Evolutionary conservation across 2,113 vertebrate genomes (phyloP), one percentile per base, ranked within the genome.

Genomic region (Siniperca knerii): DNA sequence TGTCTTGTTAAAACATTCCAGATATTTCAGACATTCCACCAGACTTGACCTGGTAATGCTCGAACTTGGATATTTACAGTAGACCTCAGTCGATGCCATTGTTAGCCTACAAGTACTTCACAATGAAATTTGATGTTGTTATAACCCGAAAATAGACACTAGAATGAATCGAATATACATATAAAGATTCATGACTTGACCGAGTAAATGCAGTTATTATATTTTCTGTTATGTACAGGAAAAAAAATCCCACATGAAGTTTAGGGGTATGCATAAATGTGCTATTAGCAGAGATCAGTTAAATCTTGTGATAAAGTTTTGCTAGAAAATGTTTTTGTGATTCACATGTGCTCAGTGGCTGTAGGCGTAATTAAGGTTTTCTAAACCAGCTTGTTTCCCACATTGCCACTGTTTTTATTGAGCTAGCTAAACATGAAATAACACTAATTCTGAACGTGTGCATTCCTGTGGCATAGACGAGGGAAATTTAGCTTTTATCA

Each of bases 1-100:
- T 88, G 86, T 91, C 86, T 86, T 89, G 87, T 92, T 88, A 70
- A 77, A 93, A 95, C 95, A 95, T 96, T 96, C 95, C 95, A 93
- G 78, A 95, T 87, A 91, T 94, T 95, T 82, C 80, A 81, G 66
- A 95, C 95, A 96, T 96, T 96, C 95, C 95, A 90, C 89, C 81
- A 82, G 83, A 90, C 80, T 55, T 8, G 74, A 67, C 82, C 90
- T 82, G 91, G 87, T 83, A 75, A 62, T 55, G 40, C 57, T 33
- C 55, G 48, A 37, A 60, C 55, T n/a, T 71, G 13, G 42, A 79
- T 33, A 73, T 75, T 79, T 72, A 73, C 68, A 70, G 71, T 71
- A 48, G 71, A 33, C 83, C 61, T 46, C 55, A 74, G 85, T 79
- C 57, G 54, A 78, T 64, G 79, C 85, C 82, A 84, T 69, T 75